Evolutionary conservation across 2,797 vertebrate genomes (phyloP).

Genomic region (Sebastes baramenuke): DNA sequence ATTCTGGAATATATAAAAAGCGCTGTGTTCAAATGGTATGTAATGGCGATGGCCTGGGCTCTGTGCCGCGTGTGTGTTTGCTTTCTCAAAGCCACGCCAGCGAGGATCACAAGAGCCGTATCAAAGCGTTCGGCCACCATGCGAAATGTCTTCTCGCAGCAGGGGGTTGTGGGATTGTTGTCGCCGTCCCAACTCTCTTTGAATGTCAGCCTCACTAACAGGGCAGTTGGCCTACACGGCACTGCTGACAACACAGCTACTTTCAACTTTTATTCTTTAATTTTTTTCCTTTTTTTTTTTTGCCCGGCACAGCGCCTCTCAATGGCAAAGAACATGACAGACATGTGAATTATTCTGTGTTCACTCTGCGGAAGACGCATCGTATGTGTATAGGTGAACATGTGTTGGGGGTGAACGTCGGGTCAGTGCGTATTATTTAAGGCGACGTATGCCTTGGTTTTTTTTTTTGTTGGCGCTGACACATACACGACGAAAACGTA

Average conservation of each 20-base stretch:
- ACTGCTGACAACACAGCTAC: slow-evolving; percentile 72
- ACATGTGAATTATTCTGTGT: background rate
- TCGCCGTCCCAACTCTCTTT: slow-evolving; percentile 76
- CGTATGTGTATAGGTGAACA: slow-evolving; percentile 34
- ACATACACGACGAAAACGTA: slow-evolving; percentile 52
- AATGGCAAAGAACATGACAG: slow-evolving; percentile 59
- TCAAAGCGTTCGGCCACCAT: slow-evolving; percentile 80
- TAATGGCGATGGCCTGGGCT: slow-evolving; percentile 69
- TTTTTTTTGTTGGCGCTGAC: slow-evolving; percentile 41
- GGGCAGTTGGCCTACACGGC: slow-evolving; percentile 73
- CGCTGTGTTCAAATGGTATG: slow-evolving; percentile 66
- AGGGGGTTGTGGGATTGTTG: slow-evolving; percentile 79
- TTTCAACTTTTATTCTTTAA: slow-evolving; percentile 78
- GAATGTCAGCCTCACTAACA: slow-evolving; percentile 83
- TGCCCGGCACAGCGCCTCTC: slow-evolving; percentile 65
- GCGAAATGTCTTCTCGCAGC: slow-evolving; percentile 81
- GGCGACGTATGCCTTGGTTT: slow-evolving; percentile 14
- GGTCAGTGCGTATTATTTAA: slow-evolving; percentile 64
- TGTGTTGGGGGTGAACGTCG: slow-evolving; percentile 51
- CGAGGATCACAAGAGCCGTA: slow-evolving; percentile 81
- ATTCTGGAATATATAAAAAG: slow-evolving; percentile 68
- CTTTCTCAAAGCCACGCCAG: slow-evolving; percentile 72
- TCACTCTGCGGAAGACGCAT: slow-evolving; percentile 15
- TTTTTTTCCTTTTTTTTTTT: slow-evolving; percentile 9
- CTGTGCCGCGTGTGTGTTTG: slow-evolving; percentile 56